phyloP scores from a whole-genome alignment of 2,888 invertebrate species.

The Macaria notata region DNA sequence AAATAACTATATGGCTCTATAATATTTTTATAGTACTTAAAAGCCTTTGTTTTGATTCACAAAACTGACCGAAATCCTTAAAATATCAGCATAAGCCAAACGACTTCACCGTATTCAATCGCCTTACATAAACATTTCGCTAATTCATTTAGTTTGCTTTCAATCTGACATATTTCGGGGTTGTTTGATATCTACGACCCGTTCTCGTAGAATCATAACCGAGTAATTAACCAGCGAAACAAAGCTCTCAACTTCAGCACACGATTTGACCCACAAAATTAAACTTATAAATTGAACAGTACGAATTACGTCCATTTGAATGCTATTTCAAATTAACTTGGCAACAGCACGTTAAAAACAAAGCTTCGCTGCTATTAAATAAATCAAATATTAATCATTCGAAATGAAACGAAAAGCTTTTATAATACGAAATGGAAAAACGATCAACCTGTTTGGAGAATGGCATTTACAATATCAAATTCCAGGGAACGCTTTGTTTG shows the following conservation, averaged over 20 bases:
- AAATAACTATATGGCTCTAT: too few relatives aligned
- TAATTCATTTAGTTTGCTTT: too few relatives aligned
- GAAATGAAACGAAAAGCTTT: conserved; percentile 41
- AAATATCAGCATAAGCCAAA: too few relatives aligned
- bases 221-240: conserved; percentile 12
- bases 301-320: conserved; percentile 18
- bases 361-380: conserved; percentile 44
- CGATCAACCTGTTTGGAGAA: conserved; percentile 47
- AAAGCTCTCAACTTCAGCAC: conserved; percentile 10
- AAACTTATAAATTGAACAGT: conserved; percentile 17
- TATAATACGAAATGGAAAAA: conserved; percentile 43
- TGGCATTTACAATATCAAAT: conserved; percentile 49
- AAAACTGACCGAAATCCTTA: too few relatives aligned
- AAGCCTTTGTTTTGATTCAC: too few relatives aligned
- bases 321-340: conserved; percentile 42
- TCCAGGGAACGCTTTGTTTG: conserved; percentile 33
- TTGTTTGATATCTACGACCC: background rate
- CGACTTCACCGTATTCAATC: too few relatives aligned
- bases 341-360: conserved; percentile 42
- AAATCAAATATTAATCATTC: conserved; percentile 42
- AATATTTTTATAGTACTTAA: too few relatives aligned
- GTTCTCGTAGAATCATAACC: conserved; percentile 1
- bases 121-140: too few relatives aligned
- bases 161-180: too few relatives aligned
- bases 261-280: conserved; percentile 9